Percentiles rank a stretch among this genome's conserved stretches.
These are phyloP conservation scores for Panulirus ornatus DNA, from an alignment of 1,140 invertebrate species.

Conservation along the genomic window DNA sequence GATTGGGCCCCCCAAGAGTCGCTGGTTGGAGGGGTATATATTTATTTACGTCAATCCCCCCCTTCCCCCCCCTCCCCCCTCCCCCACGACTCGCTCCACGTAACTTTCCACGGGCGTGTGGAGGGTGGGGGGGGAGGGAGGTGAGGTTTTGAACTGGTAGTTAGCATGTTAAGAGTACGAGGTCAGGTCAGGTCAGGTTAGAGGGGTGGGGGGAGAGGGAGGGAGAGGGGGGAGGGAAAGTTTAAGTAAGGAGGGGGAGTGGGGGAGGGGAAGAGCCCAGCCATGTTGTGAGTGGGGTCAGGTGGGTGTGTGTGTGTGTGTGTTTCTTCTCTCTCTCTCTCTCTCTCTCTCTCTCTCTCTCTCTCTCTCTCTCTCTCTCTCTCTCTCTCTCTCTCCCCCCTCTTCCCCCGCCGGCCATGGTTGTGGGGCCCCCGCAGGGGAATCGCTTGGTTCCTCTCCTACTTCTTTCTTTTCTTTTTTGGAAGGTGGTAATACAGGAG, in stretches of 20 bases:
- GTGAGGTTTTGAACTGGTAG: neutral
- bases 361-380: constrained; percentile 3
- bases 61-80: neutral
- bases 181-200: too few relatives aligned
- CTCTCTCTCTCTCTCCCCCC: constrained; percentile 8
- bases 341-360: constrained; percentile 18
- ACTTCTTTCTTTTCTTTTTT: neutral
- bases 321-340: neutral
- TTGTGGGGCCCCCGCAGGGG: neutral
- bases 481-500: too few relatives aligned
- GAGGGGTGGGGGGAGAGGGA: neutral
- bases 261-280: neutral
- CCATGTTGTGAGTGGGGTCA: neutral
- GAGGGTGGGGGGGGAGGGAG: neutral
- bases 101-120: too few relatives aligned
- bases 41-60: too few relatives aligned
- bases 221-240: neutral
- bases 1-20: too few relatives aligned
- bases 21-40: too few relatives aligned
- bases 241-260: neutral
- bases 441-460: neutral
- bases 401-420: neutral
- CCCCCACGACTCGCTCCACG: too few relatives aligned
- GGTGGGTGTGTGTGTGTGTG: neutral
- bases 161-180: neutral